Conservation (phyloP, 2,797 vertebrate species). For the Sebastes cheni region DNA sequence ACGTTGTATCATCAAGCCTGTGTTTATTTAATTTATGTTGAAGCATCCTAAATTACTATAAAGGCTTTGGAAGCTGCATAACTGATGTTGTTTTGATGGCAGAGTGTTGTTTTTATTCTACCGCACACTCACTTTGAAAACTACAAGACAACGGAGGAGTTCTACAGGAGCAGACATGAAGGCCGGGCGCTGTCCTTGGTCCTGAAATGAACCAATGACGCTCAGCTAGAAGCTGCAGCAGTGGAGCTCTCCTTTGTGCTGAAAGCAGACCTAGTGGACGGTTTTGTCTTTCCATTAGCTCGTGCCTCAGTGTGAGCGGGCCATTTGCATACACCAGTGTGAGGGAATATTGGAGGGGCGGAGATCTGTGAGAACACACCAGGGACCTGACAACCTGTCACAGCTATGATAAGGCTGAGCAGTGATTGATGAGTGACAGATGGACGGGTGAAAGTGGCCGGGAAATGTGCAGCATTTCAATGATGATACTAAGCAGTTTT, state of each 20-base stretch:
- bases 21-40: slow-evolving; percentile 21
- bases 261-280: slow-evolving; percentile 13
- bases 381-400: slow-evolving; percentile 60
- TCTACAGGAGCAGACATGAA: neutral
- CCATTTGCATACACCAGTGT: slow-evolving; percentile 38
- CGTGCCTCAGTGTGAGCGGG: neutral
- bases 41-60: slow-evolving; percentile 26
- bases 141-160: neutral
- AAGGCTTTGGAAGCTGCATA: slow-evolving; percentile 18
- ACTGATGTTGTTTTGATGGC: slow-evolving; percentile 29
- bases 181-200: slow-evolving; percentile 59
- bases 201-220: slow-evolving; percentile 40
- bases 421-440: slow-evolving; percentile 74
- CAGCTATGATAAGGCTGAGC: slow-evolving; percentile 51
- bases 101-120: slow-evolving; percentile 15
- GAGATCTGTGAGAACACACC: slow-evolving; percentile 51
- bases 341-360: slow-evolving; percentile 33
- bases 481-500: slow-evolving; percentile 4
- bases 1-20: neutral
- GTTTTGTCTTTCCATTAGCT: slow-evolving; percentile 25
- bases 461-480: slow-evolving; percentile 38
- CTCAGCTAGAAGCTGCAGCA: slow-evolving; percentile 13
- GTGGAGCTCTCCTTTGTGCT: slow-evolving; percentile 53
- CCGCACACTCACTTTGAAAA: neutral
- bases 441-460: slow-evolving; percentile 39